Conservation (phyloP, 92 coral and sea anemone species). For the Porites lobata region DNA sequence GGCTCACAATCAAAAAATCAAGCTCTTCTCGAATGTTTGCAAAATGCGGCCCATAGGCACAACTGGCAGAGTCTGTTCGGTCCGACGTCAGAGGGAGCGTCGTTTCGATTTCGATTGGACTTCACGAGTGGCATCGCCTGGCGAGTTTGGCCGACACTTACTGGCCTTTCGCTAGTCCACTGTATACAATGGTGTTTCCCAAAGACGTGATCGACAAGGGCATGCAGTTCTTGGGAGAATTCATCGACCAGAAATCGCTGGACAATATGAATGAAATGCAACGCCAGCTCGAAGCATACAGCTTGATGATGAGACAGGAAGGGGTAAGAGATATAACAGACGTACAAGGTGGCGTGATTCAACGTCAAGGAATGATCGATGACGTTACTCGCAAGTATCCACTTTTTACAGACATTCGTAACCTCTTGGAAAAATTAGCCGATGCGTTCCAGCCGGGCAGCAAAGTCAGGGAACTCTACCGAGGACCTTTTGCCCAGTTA, state of each 20-base stretch:
- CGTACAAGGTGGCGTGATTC: not conserved
- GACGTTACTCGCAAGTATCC: slow-evolving; percentile 23
- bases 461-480: not conserved
- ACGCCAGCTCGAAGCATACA: slow-evolving; percentile 13
- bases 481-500: slow-evolving; percentile 7
- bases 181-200: slow-evolving; percentile 22
- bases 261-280: not conserved
- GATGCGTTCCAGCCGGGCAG: not conserved
- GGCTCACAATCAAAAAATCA: not conserved
- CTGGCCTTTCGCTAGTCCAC: not conserved
- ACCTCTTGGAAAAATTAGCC: slow-evolving; percentile 2
- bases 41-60: not conserved
- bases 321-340: not conserved
- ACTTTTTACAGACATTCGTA: slow-evolving; percentile 1
- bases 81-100: not conserved
- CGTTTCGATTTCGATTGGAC: not conserved
- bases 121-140: slow-evolving; percentile 11
- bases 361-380: slow-evolving; percentile 1
- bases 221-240: not conserved
- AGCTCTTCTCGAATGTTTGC: not conserved
- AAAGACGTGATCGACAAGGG: slow-evolving; percentile 10
- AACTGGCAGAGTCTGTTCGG: not conserved
- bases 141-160: not conserved
- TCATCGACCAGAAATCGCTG: not conserved
- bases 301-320: not conserved